Evolutionary conservation across 2,797 vertebrate genomes (phyloP), one percentile per base, ranked within the genome.

Genomic region (Neomorphus geoffroyi): DNA sequence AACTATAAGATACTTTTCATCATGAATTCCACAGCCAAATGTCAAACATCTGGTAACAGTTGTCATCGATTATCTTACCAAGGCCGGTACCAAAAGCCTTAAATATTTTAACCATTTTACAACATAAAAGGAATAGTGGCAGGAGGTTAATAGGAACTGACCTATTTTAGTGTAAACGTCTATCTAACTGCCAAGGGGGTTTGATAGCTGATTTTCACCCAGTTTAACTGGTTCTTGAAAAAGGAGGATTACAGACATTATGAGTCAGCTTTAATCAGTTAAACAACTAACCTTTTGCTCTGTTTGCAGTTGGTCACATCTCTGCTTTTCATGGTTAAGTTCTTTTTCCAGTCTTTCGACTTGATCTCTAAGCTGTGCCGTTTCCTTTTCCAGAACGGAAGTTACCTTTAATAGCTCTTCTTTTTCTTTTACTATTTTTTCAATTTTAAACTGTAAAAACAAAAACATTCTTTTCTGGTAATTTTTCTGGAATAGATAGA

Each of bases 351-450:
- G 95, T 87, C 93, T 97, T 93, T 98, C 98, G 97, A 98, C 98
- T 96, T 99, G 98, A 61, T 97, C 97, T 92, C 98, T 98, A 88
- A 99, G 98, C 90, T 99, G 98, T 28, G 97, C 90, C 7, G 98
- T 98, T 95, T 99, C 99, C 95, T 99, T 98, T 97, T 99, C 98
- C 94, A 99, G 97, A 80, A 98, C 96, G 9, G 97, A 96, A 96
- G 98, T 98, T 93, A 98, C 98, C 88, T 98, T 98, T 87, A 99
- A 95, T 50, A 99, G 96, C 82, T 99, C 99, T 56, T 99, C 99
- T 95, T 99, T 99, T 97, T 99, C 99, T 98, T 99, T 98, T 93
- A 98, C 97, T 37, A 98, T 98, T 97, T 99, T 99, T 97, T 99
- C 99, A 96, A 99, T 98, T 98, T 99, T 99, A 98, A 99, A 98